Percentiles rank a stretch among this genome's conserved stretches.
These are phyloP conservation scores for Halcyon leucocephala DNA, from an alignment of 2,797 vertebrate species.

Conservation along the genomic window DNA sequence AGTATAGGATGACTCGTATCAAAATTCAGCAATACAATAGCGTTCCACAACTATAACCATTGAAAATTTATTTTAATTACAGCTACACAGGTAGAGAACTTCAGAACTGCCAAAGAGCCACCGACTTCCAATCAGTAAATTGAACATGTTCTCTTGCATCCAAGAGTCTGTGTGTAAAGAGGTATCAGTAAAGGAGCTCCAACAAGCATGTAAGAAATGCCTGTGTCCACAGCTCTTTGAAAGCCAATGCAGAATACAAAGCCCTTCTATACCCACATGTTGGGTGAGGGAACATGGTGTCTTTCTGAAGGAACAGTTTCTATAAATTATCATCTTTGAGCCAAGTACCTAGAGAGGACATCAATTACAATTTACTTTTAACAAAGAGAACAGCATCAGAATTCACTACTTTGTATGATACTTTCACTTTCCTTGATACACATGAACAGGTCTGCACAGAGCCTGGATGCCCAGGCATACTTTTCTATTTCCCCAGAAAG, in stretches of 20 bases:
- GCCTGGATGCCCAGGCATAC: not conserved
- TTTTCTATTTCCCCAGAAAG: not conserved
- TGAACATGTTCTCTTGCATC: not conserved
- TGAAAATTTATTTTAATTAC: not conserved
- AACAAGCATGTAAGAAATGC: not conserved
- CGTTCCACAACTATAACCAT: not conserved
- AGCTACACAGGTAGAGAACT: not conserved
- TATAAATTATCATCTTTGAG: not conserved
- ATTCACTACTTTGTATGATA: rapidly evolving
- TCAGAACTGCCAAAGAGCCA: not conserved
- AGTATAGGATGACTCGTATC: not conserved
- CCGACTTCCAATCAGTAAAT: rapidly evolving
- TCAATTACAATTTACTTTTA: not conserved
- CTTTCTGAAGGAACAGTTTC: not conserved
- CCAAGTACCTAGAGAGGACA: not conserved
- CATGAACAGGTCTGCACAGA: rapidly evolving
- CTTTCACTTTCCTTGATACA: not conserved
- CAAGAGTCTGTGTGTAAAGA: not conserved
- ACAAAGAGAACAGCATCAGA: not conserved
- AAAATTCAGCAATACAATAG: rapidly evolving
- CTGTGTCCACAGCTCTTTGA: not conserved
- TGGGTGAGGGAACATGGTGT: not conserved
- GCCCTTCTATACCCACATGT: not conserved
- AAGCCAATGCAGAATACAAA: not conserved
- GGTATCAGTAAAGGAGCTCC: not conserved